Evolutionary conservation across 2,113 vertebrate species (phyloP).

Genomic region (Oceanites oceanicus): DNA sequence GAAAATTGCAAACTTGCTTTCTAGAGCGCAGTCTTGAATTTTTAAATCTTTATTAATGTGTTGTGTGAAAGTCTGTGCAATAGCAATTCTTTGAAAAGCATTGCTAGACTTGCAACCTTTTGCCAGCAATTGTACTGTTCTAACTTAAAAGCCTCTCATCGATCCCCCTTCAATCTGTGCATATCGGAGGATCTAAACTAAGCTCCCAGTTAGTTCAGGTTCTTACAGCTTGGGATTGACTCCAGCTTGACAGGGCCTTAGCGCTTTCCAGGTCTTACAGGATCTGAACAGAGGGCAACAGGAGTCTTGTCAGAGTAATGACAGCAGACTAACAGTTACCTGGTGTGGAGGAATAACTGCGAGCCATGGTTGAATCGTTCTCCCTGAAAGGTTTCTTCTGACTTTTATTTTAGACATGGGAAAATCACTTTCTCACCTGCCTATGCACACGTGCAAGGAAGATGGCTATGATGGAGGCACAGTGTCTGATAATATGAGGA

Average conservation of each 20-base stretch:
- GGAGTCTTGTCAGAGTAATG: neutral
- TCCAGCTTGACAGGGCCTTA: neutral
- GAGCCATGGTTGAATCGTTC: neutral
- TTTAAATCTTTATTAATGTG: no score
- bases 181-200: neutral
- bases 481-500: constrained; percentile 72
- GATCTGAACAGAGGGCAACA: neutral
- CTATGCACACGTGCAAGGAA: constrained; percentile 79
- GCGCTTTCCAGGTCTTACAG: neutral
- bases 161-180: accelerated
- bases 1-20: neutral
- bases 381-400: neutral
- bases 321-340: neutral
- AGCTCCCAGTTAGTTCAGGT: neutral
- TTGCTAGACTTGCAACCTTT: neutral
- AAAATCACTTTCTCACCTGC: constrained; percentile 86
- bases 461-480: constrained; percentile 77
- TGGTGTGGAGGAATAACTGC: neutral
- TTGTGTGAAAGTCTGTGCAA: neutral
- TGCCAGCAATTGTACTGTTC: neutral
- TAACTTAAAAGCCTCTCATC: neutral
- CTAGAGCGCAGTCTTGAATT: neutral
- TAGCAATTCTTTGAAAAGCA: neutral
- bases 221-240: neutral
- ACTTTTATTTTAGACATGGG: constrained; percentile 80